phyloP scores from a whole-genome alignment of 2,797 vertebrate genomes.

The Xiphophorus birchmanni region DNA sequence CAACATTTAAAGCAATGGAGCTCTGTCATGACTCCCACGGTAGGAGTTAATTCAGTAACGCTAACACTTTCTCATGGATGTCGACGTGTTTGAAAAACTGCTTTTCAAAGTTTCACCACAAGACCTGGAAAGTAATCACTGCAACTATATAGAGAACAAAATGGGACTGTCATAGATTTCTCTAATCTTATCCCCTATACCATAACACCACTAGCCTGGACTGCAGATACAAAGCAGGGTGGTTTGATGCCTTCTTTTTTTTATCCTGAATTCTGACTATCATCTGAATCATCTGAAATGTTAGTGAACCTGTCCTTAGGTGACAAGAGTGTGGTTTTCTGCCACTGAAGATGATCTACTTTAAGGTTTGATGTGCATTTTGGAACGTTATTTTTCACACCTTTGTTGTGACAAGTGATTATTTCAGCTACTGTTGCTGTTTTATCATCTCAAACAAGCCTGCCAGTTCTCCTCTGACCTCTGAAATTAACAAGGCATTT shows the following conservation, averaged over 20 bases:
- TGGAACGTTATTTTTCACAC: background rate
- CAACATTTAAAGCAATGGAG: constrained; percentile 57
- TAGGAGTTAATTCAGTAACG: constrained; percentile 69
- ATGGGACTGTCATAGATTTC: background rate
- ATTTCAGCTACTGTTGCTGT: background rate
- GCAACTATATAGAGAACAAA: background rate
- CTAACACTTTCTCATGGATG: constrained; percentile 72
- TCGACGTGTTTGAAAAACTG: constrained; percentile 55
- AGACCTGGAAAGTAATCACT: constrained; percentile 1
- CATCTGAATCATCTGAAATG: background rate
- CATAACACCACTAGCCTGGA: background rate
- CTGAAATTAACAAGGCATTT: background rate
- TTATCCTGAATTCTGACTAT: background rate
- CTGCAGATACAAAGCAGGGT: background rate
- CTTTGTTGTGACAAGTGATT: background rate
- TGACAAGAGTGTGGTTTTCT: background rate
- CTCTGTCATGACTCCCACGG: constrained; percentile 53
- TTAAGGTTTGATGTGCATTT: background rate
- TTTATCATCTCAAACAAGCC: background rate
- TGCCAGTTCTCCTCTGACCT: background rate
- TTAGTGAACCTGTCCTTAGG: background rate
- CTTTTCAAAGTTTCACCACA: constrained; percentile 37
- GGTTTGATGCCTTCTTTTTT: background rate
- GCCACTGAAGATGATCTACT: background rate
- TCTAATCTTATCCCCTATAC: background rate